phyloP scores from a whole-genome alignment of 1,140 invertebrate species.

The Drosophila murphyi region DNA sequence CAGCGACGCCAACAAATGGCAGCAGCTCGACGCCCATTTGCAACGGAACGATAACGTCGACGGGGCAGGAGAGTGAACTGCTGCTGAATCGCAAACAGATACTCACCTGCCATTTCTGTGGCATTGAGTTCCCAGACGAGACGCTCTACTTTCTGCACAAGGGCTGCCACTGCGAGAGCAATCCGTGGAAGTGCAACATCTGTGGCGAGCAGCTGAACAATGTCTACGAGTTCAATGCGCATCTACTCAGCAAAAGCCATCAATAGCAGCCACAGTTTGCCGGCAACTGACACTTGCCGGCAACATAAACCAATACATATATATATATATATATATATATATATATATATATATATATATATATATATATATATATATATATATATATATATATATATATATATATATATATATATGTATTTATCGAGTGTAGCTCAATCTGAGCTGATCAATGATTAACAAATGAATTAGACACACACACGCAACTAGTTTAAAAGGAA shows the following conservation, averaged over 20 bases:
- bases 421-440: constrained; percentile 35
- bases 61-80: constrained; percentile 85
- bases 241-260: constrained; percentile 96
- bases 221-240: constrained; percentile 98
- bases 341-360: constrained; percentile 19
- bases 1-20: constrained; percentile 28
- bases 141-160: constrained; percentile 98
- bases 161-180: constrained; percentile 97
- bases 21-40: constrained; percentile 84
- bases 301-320: constrained; percentile 18
- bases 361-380: constrained; percentile 24
- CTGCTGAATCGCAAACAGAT: constrained; percentile 85
- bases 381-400: constrained; percentile 25
- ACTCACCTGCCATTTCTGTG: constrained; percentile 94
- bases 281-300: constrained; percentile 45
- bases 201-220: constrained; percentile 97
- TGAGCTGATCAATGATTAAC: constrained; percentile 41
- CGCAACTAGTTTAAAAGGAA: constrained; percentile 5
- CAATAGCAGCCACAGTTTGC: constrained; percentile 86
- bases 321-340: constrained; percentile 25
- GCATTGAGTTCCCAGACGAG: constrained; percentile 97
- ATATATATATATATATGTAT: constrained; percentile 26
- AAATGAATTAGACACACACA: neutral
- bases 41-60: constrained; percentile 88
- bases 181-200: constrained; percentile 99